These are phyloP conservation scores for Diplazon laetatorius DNA, from an alignment of 2,888 invertebrate species.

Conservation along the genomic window DNA sequence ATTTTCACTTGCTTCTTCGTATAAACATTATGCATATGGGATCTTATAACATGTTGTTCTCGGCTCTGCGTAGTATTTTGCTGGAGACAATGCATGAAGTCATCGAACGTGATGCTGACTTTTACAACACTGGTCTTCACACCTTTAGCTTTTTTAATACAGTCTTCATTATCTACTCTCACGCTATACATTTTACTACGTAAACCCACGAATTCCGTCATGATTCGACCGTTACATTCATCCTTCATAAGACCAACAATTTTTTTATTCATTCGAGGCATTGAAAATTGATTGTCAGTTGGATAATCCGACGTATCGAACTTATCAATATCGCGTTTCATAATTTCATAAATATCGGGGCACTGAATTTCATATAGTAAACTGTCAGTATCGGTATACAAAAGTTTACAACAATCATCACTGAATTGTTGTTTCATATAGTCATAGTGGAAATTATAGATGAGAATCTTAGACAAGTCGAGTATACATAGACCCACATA, in stretches of 20 bases:
- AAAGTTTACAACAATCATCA: constrained; percentile 63
- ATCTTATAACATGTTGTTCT: not conserved
- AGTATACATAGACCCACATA: constrained; percentile 52
- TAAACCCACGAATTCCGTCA: constrained; percentile 16
- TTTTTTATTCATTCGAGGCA: no score
- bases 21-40: constrained; percentile 35
- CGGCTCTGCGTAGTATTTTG: not conserved
- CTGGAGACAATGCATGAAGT: constrained; percentile 26
- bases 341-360: constrained; percentile 75
- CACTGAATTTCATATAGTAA: constrained; percentile 73
- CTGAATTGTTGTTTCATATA: constrained; percentile 33
- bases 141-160: not conserved
- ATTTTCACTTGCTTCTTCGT: constrained; percentile 50
- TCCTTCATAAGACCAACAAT: no score
- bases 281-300: no score
- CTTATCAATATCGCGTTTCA: constrained; percentile 64
- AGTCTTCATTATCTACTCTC: not conserved
- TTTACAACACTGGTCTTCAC: not conserved
- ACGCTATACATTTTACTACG: constrained; percentile 13
- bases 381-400: constrained; percentile 74
- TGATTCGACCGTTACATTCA: constrained; percentile 49
- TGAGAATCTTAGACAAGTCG: constrained; percentile 62
- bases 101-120: constrained; percentile 47
- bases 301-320: constrained; percentile 69
- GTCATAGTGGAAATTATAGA: constrained; percentile 60